Evolutionary conservation across 2,888 invertebrate species (phyloP), one percentile per base, ranked within the genome.

Genomic region (Papilio protenor): DNA sequence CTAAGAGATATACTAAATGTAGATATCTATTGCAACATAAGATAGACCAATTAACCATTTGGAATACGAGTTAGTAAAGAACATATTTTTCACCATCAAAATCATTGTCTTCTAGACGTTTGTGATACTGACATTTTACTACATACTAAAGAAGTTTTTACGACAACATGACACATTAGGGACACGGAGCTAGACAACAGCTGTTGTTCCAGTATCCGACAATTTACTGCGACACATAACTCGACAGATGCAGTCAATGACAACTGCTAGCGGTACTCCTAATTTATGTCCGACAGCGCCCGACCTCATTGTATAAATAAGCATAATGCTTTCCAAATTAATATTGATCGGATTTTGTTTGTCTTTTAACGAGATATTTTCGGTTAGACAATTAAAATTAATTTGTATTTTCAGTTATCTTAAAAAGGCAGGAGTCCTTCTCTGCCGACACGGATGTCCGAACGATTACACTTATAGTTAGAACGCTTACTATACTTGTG

Each of bases 231-330:
- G 61, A 72, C n/a, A 64, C 52, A 75, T 57, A 70, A 76, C 57
- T 23, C 75, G 70, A 76, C 75, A 76, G 70, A 70, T 76, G 69
- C 40, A 66, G 16, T 55, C 75, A 69, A 75, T 66, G 69, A 75
- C 69, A 75, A 69, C 66, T 75, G 75, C 69, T 69, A 55, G 55
- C 70, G 21, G 69, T 70, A 70, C 59, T 59, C 70, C 45, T 57
- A 57, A 76, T 76, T 70, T 76, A 76, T 76, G 11, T 45, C 57
- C 57, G 59, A 76, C 45, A 27, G 57, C n/a, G 61, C 61, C 45
- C 59, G 40, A 16, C 59, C 73, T 59, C 59, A 59, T 73, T 73
- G 59, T 73, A 73, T 33, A 59, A 59, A 14, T 47, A 59, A 57
- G 40, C 73, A 8, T 11, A 16, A 40, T 55, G 57, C 12, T 57